Conservation (phyloP, 2,888 invertebrate species). For the Lasiommata megera region DNA sequence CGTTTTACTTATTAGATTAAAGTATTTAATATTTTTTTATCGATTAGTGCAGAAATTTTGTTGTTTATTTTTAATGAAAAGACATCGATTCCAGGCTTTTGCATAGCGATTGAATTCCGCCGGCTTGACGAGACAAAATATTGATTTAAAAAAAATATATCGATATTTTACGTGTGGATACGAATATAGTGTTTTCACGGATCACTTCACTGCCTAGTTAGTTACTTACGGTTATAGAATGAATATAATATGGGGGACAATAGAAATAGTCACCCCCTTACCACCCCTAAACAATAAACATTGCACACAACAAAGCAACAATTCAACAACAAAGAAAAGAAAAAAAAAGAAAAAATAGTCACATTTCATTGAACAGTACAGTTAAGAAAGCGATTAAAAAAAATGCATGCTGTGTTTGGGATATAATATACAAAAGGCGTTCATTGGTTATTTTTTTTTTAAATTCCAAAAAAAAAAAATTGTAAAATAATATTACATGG, state of each 20-base stretch:
- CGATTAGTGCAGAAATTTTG: no score
- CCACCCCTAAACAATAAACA: not conserved
- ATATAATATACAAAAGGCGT: not conserved
- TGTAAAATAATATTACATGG: not conserved
- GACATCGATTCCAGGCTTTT: no score
- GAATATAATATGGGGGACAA: not conserved
- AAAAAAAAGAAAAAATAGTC: not conserved
- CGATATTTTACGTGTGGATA: no score
- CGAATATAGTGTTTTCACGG: no score
- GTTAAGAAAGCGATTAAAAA: not conserved
- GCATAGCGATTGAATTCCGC: no score
- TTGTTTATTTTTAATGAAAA: no score
- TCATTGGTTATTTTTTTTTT: not conserved
- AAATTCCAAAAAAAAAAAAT: not conserved
- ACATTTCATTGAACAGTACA: not conserved
- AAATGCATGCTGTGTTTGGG: conserved; percentile 2
- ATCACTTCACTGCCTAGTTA: not conserved
- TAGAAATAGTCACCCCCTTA: not conserved
- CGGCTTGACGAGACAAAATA: no score
- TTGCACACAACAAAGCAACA: conserved; percentile 4
- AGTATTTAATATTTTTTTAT: no score
- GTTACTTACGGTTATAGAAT: not conserved
- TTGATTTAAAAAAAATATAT: no score
- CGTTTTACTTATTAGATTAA: no score
- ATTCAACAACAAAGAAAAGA: not conserved